Conservation (phyloP, 2,888 invertebrate species). For the Dynastes maya region DNA sequence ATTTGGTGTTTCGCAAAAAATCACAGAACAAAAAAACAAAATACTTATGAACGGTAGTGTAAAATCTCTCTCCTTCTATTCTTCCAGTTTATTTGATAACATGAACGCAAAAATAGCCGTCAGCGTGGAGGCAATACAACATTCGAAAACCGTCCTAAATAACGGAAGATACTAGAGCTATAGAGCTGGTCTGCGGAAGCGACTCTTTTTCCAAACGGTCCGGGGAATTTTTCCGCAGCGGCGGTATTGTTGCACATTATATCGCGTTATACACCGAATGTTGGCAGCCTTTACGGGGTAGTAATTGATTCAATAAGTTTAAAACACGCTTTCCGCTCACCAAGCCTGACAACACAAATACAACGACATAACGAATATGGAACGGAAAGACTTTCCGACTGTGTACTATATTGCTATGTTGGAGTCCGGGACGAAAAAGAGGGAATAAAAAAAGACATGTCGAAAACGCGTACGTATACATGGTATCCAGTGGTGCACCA, state of each 20-base stretch:
- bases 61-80: conserved; percentile 16
- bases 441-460: no score
- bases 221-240: conserved; percentile 53
- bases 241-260: conserved; percentile 57
- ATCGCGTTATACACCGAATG: conserved; percentile 62
- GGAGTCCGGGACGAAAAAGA: no score
- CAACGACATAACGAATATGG: conserved; percentile 63
- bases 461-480: no score
- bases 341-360: conserved; percentile 66
- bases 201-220: conserved; percentile 10
- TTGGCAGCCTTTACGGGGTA: conserved; percentile 69
- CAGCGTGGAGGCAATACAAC: conserved; percentile 58
- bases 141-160: conserved; percentile 51
- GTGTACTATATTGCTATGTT: not conserved
- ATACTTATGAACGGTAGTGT: no score
- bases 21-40: no score
- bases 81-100: conserved; percentile 52
- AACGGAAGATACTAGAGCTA: conserved; percentile 41
- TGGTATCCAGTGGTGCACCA: no score
- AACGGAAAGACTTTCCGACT: conserved; percentile 50
- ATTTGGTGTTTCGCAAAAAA: no score
- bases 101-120: conserved; percentile 62
- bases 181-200: conserved; percentile 23
- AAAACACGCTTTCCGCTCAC: conserved; percentile 66
- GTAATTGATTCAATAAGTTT: conserved; percentile 71